Conservation (phyloP, 2,888 invertebrate genomes). For the Dicranocentrus wangi region DNA sequence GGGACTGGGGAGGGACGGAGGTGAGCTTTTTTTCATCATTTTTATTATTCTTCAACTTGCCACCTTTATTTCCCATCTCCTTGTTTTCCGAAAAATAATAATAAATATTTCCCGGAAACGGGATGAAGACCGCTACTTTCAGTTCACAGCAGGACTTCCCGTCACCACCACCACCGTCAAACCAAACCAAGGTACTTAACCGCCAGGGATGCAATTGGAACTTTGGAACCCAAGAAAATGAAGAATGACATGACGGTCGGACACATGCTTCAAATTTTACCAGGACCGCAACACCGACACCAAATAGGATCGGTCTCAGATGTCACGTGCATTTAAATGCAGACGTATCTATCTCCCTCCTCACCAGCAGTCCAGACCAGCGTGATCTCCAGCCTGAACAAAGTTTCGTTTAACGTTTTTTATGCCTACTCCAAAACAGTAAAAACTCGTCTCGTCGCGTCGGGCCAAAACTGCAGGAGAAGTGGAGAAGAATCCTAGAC, state of each 20-base stretch:
- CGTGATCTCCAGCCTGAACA: background rate
- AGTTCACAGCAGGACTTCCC: constrained; percentile 2
- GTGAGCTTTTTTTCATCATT: background rate
- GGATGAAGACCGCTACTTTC: background rate
- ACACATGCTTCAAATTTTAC: background rate
- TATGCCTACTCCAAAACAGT: constrained; percentile 10
- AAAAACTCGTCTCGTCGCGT: too few species aligned
- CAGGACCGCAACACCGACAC: constrained; percentile 18
- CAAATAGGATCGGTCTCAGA: constrained; percentile 39
- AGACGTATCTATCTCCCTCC: background rate
- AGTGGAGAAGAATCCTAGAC: constrained; percentile 1
- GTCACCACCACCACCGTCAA: background rate
- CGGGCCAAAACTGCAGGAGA: background rate
- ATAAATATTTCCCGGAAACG: background rate
- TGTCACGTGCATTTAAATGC: constrained; percentile 30
- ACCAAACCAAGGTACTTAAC: too few species aligned
- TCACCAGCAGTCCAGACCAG: background rate
- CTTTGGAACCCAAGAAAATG: constrained; percentile 1
- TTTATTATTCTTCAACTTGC: background rate
- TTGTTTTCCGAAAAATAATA: background rate
- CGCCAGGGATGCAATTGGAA: too few species aligned
- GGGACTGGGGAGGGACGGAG: background rate
- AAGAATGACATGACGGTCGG: constrained; percentile 6
- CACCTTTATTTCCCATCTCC: background rate
- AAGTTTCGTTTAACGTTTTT: background rate